A percentile compares a stretch with the other conserved stretches of the same genome.
Evolutionary conservation across 2,113 vertebrate species (phyloP).

Genomic region (Tenebrosternarchus preto): DNA sequence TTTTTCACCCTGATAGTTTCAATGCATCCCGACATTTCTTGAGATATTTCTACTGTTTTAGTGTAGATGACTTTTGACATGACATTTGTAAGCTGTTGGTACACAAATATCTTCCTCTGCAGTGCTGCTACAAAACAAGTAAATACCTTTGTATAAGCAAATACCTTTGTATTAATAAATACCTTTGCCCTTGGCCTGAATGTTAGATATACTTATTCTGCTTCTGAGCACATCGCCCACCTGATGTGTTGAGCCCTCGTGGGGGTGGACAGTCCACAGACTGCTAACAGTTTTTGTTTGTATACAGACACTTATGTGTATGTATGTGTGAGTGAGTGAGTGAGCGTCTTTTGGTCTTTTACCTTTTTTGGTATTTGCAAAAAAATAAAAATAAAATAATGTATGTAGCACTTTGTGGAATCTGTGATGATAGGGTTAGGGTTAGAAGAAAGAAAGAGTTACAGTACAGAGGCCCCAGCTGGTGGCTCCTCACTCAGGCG

Average conservation of each 20-base stretch:
- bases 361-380: too few species aligned
- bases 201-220: not conserved
- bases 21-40: not conserved
- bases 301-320: not conserved
- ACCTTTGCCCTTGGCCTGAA: conserved; percentile 32
- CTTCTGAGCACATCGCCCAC: not conserved
- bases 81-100: not conserved
- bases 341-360: too few species aligned
- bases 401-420: too few species aligned
- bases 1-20: not conserved
- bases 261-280: not conserved
- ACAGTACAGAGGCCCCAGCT: too few species aligned
- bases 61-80: not conserved
- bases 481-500: too few species aligned
- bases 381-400: too few species aligned
- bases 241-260: not conserved
- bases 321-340: not conserved
- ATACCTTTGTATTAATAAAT: too few species aligned
- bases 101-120: not conserved
- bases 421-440: too few species aligned
- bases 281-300: not conserved
- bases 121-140: conserved; percentile 1
- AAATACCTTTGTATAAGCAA: conserved; percentile 37
- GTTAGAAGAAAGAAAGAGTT: too few species aligned
- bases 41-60: not conserved